Base-by-base conservation (phyloP, 2,888 invertebrate species). In the Trichogramma evanescens region DNA sequence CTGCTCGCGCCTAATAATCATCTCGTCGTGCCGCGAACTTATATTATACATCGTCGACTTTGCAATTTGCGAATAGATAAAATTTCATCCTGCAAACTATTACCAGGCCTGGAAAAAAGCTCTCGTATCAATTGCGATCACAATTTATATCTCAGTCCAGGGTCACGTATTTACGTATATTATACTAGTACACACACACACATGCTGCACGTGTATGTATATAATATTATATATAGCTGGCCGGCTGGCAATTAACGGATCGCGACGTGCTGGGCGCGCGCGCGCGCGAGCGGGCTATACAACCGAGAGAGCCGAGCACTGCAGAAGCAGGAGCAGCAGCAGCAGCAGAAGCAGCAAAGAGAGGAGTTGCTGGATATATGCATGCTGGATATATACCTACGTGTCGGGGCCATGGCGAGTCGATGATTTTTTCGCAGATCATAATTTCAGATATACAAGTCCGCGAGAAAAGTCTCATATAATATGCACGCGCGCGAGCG, bases 381-480 rank as follows among this genome's bases (percentile, higher is more conserved):
- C 52, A 62, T 65, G 64, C 63, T 66, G 57, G 62, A 68, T 66
- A 26, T 26, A 26, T 26, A 26, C 26, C 26, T 26, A 26, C 26
- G 26, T 26, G 26, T 26, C 26, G 26, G 26, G 26, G 26, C 26
- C 26, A 26, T 26, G 26, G 26, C 26, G 26, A 26, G 26, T 26
- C 26, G 26, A 26, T 26, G 26, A 45, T 45, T 45, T 45, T 74
- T 75, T 75, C 75, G 74, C 68, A 76, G 77, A 77, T 77, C 72
- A 74, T 77, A 76, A 77, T 77, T 77, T 77, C 72, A 77, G 77
- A 77, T 77, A 76, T 52, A 56, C 26, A 26, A 26, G 26, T 26
- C 26, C 26, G 26, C 26, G 26, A 26, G 26, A 26, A 26, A 26
- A 26, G 26, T 26, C 26, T 26, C 26, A 26, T 26, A 26, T 26